phyloP scores from a whole-genome alignment of 1,140 invertebrate genomes.

The Ylistrum balloti region DNA sequence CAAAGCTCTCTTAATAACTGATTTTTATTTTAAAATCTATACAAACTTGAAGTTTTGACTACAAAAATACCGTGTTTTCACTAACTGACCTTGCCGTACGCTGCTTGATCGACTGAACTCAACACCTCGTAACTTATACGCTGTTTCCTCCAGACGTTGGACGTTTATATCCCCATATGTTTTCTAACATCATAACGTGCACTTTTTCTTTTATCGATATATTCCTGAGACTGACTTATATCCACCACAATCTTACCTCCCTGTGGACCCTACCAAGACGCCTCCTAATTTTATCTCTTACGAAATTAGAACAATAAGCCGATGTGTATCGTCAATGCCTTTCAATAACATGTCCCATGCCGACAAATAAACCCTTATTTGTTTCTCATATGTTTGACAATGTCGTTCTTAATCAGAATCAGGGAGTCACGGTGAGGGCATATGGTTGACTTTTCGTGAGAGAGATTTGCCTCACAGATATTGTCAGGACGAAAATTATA shows the following conservation, averaged over 20 bases:
- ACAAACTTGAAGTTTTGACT: too few species aligned
- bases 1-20: too few species aligned
- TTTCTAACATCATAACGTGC: background rate
- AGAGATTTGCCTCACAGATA: slow-evolving; percentile 11
- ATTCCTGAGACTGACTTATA: background rate
- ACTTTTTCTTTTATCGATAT: background rate
- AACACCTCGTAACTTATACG: too few species aligned
- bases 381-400: slow-evolving; percentile 1
- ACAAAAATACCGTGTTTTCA: too few species aligned
- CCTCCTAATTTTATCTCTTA: background rate
- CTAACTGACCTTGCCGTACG: too few species aligned
- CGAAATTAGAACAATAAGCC: background rate
- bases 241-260: background rate
- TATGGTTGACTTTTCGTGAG: slow-evolving; percentile 34
- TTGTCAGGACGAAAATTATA: slow-evolving; percentile 39
- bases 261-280: background rate
- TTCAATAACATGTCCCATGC: slow-evolving; percentile 24
- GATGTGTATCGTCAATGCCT: background rate
- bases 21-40: too few species aligned
- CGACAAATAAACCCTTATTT: slow-evolving; percentile 8
- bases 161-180: background rate
- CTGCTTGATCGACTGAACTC: background rate
- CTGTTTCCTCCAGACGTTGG: background rate
- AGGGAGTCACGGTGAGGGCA: background rate
- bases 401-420: background rate